phyloP scores from a whole-genome alignment of 1,140 invertebrate species.

The Aphidius ervi region DNA sequence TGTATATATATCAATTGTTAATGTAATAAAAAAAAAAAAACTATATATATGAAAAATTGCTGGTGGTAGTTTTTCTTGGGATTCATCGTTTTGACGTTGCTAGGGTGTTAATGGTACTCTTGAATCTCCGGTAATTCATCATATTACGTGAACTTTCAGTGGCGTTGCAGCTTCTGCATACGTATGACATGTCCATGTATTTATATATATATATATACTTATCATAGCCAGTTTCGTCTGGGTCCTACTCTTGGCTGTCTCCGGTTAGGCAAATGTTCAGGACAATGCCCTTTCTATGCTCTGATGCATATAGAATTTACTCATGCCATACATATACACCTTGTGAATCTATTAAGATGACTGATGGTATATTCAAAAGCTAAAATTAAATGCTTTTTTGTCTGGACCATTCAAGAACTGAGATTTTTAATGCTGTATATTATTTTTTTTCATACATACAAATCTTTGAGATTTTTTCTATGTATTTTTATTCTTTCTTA shows the following conservation, averaged over 20 bases:
- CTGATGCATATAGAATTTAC: background rate
- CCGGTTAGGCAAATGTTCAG: slow-evolving; percentile 15
- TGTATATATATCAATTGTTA: background rate
- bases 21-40: slow-evolving; percentile 2
- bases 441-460: too few relatives aligned
- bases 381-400: too few relatives aligned
- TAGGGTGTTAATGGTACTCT: slow-evolving; percentile 39
- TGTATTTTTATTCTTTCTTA: too few relatives aligned
- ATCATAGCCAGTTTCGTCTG: background rate
- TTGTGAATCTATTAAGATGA: slow-evolving; percentile 30
- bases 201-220: slow-evolving; percentile 2
- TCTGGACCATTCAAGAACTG: too few relatives aligned
- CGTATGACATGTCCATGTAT: slow-evolving; percentile 16
- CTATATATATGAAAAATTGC: slow-evolving; percentile 3
- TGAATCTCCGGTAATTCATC: slow-evolving; percentile 36
- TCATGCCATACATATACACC: slow-evolving; percentile 19
- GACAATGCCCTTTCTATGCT: slow-evolving; percentile 16
- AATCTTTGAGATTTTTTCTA: too few relatives aligned
- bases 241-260: slow-evolving; percentile 28
- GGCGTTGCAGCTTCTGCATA: slow-evolving; percentile 26
- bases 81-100: slow-evolving; percentile 17
- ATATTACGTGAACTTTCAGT: slow-evolving; percentile 19
- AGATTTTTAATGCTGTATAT: too few relatives aligned
- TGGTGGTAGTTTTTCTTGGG: background rate
- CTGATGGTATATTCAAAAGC: slow-evolving; percentile 18